phyloP scores from a whole-genome alignment of 1,140 invertebrate genomes.

The Charaxes varanes region DNA sequence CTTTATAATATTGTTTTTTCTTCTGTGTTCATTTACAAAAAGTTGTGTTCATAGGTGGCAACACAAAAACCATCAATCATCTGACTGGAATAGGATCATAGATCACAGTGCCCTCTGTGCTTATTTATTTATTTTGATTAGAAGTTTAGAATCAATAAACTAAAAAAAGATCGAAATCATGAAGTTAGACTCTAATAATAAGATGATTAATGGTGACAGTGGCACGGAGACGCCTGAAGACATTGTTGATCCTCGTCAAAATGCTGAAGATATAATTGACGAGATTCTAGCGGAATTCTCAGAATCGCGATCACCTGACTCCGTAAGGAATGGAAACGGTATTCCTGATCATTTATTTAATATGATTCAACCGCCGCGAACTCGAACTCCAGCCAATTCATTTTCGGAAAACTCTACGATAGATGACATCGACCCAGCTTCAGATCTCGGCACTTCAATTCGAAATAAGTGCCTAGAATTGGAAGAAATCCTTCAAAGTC shows the following conservation, averaged over 20 bases:
- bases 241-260: slow-evolving; percentile 54
- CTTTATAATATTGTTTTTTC: no score
- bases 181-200: slow-evolving; percentile 68
- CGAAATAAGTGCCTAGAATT: slow-evolving; percentile 70
- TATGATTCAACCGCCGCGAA: slow-evolving; percentile 60
- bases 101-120: slow-evolving; percentile 20
- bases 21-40: no score
- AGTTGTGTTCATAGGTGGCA: slow-evolving; percentile 32
- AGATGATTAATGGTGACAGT: slow-evolving; percentile 57
- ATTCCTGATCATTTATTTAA: slow-evolving; percentile 53
- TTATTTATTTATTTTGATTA: slow-evolving; percentile 62
- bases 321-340: slow-evolving; percentile 38
- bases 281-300: slow-evolving; percentile 65
- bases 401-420: slow-evolving; percentile 57
- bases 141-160: slow-evolving; percentile 44
- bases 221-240: slow-evolving; percentile 55
- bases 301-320: slow-evolving; percentile 51
- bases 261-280: slow-evolving; percentile 63
- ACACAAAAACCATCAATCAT: slow-evolving; percentile 52
- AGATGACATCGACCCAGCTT: slow-evolving; percentile 67
- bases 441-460: slow-evolving; percentile 66
- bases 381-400: slow-evolving; percentile 55
- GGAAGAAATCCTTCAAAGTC: slow-evolving; percentile 68
- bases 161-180: slow-evolving; percentile 34
- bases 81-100: slow-evolving; percentile 36